These are phyloP conservation scores for Amphipyra berbera DNA, from an alignment of 2,888 invertebrate species.

Conservation along the genomic window DNA sequence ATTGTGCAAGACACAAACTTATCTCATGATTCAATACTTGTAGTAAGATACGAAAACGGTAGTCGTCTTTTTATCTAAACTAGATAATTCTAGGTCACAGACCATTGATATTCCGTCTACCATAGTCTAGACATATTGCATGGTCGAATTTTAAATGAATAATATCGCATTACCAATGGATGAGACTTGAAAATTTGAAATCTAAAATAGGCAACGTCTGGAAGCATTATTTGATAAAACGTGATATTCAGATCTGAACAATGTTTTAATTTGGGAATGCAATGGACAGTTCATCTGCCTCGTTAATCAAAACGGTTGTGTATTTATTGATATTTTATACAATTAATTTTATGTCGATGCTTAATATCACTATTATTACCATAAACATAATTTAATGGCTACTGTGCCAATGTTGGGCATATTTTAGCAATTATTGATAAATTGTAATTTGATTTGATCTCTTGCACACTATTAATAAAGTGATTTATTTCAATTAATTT, in stretches of 20 bases:
- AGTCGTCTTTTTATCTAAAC: conserved; percentile 65
- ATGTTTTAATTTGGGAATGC: conserved; percentile 41
- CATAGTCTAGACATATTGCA: conserved; percentile 88
- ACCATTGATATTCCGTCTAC: conserved; percentile 85
- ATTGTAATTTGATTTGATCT: conserved; percentile 15
- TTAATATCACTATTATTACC: not conserved
- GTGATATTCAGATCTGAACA: conserved; percentile 52
- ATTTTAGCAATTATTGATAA: not conserved
- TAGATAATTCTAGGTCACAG: conserved; percentile 87
- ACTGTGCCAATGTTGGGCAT: conserved; percentile 1
- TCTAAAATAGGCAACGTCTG: conserved; percentile 85
- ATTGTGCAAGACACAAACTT: conserved; percentile 26
- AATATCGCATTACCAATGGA: conserved; percentile 86
- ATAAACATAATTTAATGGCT: conserved; percentile 8
- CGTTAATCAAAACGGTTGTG: not conserved
- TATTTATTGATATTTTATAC: not conserved
- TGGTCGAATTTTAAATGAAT: conserved; percentile 88
- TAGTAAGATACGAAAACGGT: conserved; percentile 49
- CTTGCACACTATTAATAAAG: not conserved
- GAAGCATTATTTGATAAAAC: conserved; percentile 69
- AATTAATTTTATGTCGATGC: not conserved
- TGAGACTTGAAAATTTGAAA: conserved; percentile 86
- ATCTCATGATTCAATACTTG: conserved; percentile 43
- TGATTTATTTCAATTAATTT: no score
- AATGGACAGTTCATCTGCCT: conserved; percentile 19